Evolutionary conservation across 2,797 vertebrate species (phyloP).

Genomic region (Typhlichthys subterraneus): DNA sequence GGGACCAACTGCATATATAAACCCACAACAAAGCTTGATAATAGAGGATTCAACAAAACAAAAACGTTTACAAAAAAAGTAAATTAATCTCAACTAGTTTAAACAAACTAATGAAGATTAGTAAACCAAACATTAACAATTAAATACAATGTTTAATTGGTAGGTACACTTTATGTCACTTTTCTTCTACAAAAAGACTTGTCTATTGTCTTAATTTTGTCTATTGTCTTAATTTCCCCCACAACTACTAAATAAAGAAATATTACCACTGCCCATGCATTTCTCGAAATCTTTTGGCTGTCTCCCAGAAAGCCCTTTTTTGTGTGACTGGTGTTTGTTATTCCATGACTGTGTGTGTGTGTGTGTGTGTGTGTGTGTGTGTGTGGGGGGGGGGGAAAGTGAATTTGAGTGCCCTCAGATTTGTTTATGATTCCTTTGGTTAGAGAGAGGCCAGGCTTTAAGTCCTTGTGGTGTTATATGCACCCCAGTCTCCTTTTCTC

Average conservation of each 20-base stretch:
- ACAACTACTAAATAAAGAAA: constrained; percentile 50
- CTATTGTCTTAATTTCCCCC: constrained; percentile 23
- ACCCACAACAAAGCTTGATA: too few relatives aligned
- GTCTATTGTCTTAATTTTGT: constrained; percentile 24
- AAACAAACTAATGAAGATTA: too few relatives aligned
- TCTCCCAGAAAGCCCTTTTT: constrained; percentile 60
- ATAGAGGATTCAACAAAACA: too few relatives aligned
- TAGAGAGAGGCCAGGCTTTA: too few relatives aligned
- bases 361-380: constrained; percentile 53
- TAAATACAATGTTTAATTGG: neutral
- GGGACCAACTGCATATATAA: too few relatives aligned
- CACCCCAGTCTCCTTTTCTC: too few relatives aligned
- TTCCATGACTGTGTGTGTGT: constrained; percentile 43
- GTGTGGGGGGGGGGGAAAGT: constrained; percentile 36
- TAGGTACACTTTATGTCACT: neutral
- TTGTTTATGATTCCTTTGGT: too few relatives aligned
- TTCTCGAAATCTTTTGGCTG: constrained; percentile 70
- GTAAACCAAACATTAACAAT: constrained; percentile 19
- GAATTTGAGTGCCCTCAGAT: too few relatives aligned
- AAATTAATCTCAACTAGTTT: too few relatives aligned
- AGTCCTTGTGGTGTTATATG: too few relatives aligned
- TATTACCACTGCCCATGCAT: constrained; percentile 48
- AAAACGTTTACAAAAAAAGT: too few relatives aligned
- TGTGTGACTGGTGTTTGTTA: constrained; percentile 71
- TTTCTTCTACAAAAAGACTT: neutral